These are phyloP conservation scores for Catharus bicknelli DNA, from an alignment of 2,113 vertebrate species.

Conservation along the genomic window DNA sequence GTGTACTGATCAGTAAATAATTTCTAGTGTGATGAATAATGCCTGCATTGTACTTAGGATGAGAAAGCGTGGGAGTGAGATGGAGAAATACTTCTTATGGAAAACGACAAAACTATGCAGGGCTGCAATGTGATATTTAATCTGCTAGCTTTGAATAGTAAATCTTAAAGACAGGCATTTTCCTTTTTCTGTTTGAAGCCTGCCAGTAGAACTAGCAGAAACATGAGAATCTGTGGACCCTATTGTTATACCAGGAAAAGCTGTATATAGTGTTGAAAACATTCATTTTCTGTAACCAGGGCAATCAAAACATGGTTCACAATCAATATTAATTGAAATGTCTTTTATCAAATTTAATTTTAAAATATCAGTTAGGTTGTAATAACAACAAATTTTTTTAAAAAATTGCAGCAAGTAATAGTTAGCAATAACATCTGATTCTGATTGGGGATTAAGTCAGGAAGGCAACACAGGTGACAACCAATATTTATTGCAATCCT, in stretches of 20 bases:
- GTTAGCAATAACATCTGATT: not conserved
- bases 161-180: not conserved
- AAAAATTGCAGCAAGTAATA: not conserved
- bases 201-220: not conserved
- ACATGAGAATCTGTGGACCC: not conserved
- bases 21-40: not conserved
- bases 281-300: not conserved
- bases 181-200: not conserved
- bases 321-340: not conserved
- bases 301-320: not conserved
- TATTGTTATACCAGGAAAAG: not conserved
- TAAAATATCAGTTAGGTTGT: not conserved
- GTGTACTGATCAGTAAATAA: not conserved
- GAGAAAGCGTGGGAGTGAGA: not conserved
- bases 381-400: not conserved
- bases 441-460: not conserved
- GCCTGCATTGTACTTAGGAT: not conserved
- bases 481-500: not conserved
- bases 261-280: not conserved
- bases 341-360: not conserved
- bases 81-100: not conserved
- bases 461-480: not conserved
- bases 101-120: not conserved
- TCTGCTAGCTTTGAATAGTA: not conserved
- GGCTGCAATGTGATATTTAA: not conserved